These are phyloP conservation scores for Microchirus variegatus DNA, from an alignment of 2,797 vertebrate species.

Conservation along the genomic window DNA sequence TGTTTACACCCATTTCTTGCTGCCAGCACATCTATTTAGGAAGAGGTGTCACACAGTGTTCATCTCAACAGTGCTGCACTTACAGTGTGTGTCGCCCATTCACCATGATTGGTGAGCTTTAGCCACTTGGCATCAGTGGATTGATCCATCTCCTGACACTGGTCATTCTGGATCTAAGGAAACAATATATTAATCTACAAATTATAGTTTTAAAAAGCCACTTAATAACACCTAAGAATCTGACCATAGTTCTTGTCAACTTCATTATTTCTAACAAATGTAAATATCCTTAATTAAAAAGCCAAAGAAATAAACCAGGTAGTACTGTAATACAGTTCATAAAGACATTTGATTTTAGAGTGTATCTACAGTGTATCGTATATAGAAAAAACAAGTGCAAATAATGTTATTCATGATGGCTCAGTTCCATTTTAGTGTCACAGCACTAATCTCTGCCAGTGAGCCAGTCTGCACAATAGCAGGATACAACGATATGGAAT, in stretches of 20 bases:
- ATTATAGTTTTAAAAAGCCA: no score
- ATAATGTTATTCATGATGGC: no score
- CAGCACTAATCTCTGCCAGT: background rate
- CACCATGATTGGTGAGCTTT: constrained; percentile 88
- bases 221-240: no score
- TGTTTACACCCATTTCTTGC: constrained; percentile 6
- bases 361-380: no score
- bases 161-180: constrained; percentile 95
- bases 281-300: no score
- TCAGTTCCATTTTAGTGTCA: background rate
- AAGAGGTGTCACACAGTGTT: constrained; percentile 24
- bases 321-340: no score
- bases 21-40: constrained; percentile 23
- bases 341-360: no score
- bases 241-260: no score
- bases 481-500: background rate
- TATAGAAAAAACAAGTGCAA: no score
- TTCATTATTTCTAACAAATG: no score
- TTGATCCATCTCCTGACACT: constrained; percentile 95
- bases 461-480: background rate
- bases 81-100: constrained; percentile 92
- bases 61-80: constrained; percentile 8
- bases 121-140: constrained; percentile 91
- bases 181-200: background rate
- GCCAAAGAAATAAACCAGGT: no score